Base-by-base conservation (phyloP, 2,797 vertebrate genomes). In the Kryptolebias ocellatus region DNA sequence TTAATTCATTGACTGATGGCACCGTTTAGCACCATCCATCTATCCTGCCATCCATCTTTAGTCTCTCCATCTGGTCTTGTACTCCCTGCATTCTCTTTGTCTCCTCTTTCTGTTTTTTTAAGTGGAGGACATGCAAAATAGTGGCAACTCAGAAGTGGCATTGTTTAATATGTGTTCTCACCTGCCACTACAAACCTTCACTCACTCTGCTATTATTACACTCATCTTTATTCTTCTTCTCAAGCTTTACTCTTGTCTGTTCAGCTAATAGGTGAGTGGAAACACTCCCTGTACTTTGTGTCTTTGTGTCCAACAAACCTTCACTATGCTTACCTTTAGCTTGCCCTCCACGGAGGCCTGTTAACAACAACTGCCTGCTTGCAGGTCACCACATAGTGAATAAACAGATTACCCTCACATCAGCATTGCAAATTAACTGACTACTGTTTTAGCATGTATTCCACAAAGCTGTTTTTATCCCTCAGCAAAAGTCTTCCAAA, bases 1-100 rank as follows among this genome's bases (percentile, higher is more conserved):
- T 87, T 91, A 87, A 91, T 83, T 89, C 64, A 29, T 72, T 91
- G 87, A 91, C 78, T 83, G 84, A 90, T 91, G 83, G 83, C 14
- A 60, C 68, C 49, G 31, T 81, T 87, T 83, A 76, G 68, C 11
- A 28, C 52, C 51, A 34, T 83, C 74, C 76, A 82, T 87, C 84
- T 82, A 56, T 84, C 80, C 70, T 45, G 62, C 51, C 71, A 74
- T 85, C 79, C 75, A 37, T 84, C 81, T 80, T 57, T 51, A 39
- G 55, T 72, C 54, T 62, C 78, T 79, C 78, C 76, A 84, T 89
- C 88, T 86, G 84, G 74, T 76, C 70, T 70, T 46, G 28, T 42
- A 20, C 58, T 72, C 55, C 54, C 44, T 72, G 53, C 60, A 60
- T 67, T 65, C 53, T 67, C 70, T 60, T 51, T 45, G 27, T 24